Conservation (phyloP, 2,888 invertebrate species). For the Nephrotoma appendiculata region DNA sequence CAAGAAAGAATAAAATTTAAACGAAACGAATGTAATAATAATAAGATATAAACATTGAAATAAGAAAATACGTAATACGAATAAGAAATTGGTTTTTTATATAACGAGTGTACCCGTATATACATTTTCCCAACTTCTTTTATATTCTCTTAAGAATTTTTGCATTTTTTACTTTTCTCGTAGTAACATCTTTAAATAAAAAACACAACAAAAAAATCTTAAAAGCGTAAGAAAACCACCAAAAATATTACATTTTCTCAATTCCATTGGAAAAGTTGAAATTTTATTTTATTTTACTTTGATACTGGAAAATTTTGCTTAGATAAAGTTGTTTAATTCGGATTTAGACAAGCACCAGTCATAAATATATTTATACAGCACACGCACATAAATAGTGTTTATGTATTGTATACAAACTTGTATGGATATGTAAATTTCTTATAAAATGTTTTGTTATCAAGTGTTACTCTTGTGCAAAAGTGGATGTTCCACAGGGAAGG, state of each 20-base stretch:
- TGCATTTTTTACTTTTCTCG: neutral
- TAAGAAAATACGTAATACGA: neutral
- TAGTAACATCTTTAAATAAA: neutral
- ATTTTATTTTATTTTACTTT: neutral
- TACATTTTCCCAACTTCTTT: neutral
- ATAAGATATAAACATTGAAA: neutral
- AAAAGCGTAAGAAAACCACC: neutral
- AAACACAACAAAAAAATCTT: neutral
- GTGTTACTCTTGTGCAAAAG: too few species aligned
- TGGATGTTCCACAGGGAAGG: too few species aligned
- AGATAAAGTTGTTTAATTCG: neutral
- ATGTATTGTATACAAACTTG: too few species aligned
- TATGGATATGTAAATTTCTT: too few species aligned
- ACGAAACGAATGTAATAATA: neutral
- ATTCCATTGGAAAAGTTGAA: neutral
- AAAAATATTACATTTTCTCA: neutral
- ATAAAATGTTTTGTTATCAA: too few species aligned
- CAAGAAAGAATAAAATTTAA: neutral
- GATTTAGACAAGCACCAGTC: neutral
- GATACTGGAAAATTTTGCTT: neutral
- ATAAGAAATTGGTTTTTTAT: neutral
- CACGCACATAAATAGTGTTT: neutral
- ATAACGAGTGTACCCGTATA: neutral
- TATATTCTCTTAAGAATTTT: neutral
- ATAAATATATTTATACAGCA: neutral